Evolutionary conservation across 2,797 vertebrate species (phyloP), one percentile per base, ranked within the genome.

Genomic region (Dicrostonyx torquatus): DNA sequence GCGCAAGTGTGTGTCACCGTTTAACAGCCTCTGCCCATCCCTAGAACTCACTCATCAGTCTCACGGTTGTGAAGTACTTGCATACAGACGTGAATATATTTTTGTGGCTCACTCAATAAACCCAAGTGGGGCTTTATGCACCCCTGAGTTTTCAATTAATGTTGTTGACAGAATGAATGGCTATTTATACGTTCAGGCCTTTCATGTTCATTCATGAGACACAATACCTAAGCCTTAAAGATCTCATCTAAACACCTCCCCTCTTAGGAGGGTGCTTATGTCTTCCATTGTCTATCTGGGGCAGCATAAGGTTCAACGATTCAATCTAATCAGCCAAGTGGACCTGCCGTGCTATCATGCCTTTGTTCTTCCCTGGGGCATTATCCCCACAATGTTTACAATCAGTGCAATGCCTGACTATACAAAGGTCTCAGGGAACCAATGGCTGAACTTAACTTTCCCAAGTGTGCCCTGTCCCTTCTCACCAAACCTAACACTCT

Each of bases 161-260:
- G 97, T 96, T 96, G 95, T 96, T 96, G 97, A 97, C 96, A 97
- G 97, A 96, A 96, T 97, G 97, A 97, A 97, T 96, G 95, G 96
- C 94, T 96, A 95, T 95, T 97, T 97, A 93, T 96, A 90, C 96
- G 68, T 92, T 45, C 48, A 78, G 94, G 50, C 95, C 95, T 97
- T 97, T 97, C 93, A 94, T 95, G 93, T 95, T 90, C 96, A 96
- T 96, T 96, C 97, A 96, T 37, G 62, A 76, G 48, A 82, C 80
- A 97, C 92, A 97, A 97, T 97, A 87, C 93, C 91, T 64, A 94
- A 89, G 50, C 95, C 94, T 96, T 96, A 92, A 89, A 96, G 96
- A 95, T 90, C 92, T 95, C 95, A 92, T 96, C 95, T 93, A 96
- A 97, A 97, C 90, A 94, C 93, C 92, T 97, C 76, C 86, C 90